Conservation (phyloP, 1,140 invertebrate genomes). For the Drosophila kohkoa region DNA sequence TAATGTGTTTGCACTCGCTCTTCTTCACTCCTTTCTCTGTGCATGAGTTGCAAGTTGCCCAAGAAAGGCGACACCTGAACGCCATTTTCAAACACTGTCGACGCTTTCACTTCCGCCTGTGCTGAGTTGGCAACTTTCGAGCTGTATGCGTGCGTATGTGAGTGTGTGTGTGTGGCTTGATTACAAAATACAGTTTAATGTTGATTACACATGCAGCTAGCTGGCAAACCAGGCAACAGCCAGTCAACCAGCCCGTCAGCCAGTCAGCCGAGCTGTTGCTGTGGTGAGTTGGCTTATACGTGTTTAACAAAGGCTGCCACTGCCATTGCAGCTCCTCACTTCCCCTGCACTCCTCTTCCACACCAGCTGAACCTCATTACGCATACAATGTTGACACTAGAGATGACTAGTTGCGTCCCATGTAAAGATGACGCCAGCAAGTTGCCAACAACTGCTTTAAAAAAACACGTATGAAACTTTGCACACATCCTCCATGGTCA, state of each 20-base stretch:
- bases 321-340: constrained; percentile 8
- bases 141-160: constrained; percentile 13
- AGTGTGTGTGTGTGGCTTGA: constrained; percentile 60
- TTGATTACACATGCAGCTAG: constrained; percentile 76
- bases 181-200: constrained; percentile 82
- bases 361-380: constrained; percentile 58
- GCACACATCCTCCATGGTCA: neutral
- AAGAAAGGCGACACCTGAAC: constrained; percentile 55
- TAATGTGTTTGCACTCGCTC: constrained; percentile 71
- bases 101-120: constrained; percentile 68
- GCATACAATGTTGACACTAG: constrained; percentile 79
- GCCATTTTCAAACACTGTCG: constrained; percentile 48
- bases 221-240: constrained; percentile 4
- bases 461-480: neutral
- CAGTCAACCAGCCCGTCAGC: constrained; percentile 34
- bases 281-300: constrained; percentile 52
- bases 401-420: constrained; percentile 56
- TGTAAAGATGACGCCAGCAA: constrained; percentile 9
- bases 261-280: constrained; percentile 44
- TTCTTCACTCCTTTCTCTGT: neutral
- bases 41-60: constrained; percentile 65
- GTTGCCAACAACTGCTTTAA: neutral
- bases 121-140: constrained; percentile 68
- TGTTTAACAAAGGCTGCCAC: constrained; percentile 42
- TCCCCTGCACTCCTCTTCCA: neutral